These are phyloP conservation scores for Oncorhynchus tshawytscha DNA, from an alignment of 2,113 vertebrate genomes.

Conservation along the genomic window DNA sequence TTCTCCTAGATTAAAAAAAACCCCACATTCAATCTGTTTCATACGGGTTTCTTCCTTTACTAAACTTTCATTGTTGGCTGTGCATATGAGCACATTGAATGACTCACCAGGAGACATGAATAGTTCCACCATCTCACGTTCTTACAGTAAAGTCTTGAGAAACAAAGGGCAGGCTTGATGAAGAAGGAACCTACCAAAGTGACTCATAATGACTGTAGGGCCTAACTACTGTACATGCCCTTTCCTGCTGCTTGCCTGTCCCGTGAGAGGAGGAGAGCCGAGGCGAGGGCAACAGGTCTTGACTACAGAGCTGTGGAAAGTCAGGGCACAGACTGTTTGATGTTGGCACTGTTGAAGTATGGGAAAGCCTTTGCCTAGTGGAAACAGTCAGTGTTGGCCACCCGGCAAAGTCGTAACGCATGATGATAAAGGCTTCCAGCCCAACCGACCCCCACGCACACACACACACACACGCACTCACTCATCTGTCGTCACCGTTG, in stretches of 20 bases:
- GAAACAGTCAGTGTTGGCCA: constrained; percentile 51
- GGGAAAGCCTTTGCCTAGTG: constrained; percentile 39
- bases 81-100: constrained; percentile 15
- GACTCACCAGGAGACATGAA: constrained; percentile 26
- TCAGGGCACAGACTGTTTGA: constrained; percentile 24
- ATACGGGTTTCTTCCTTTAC: constrained; percentile 24
- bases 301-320: neutral
- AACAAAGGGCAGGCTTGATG: constrained; percentile 9
- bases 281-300: neutral
- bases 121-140: neutral
- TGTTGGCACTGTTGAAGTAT: constrained; percentile 23
- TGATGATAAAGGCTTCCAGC: constrained; percentile 60
- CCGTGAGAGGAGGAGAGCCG: no score
- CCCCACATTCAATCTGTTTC: constrained; percentile 48
- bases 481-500: constrained; percentile 58
- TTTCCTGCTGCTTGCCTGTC: no score
- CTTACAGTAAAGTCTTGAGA: constrained; percentile 14
- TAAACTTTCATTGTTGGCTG: constrained; percentile 25
- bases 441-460: constrained; percentile 24
- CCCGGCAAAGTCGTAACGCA: constrained; percentile 47
- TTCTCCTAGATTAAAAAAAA: constrained; percentile 44
- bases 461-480: constrained; percentile 11
- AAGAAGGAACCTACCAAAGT: constrained; percentile 3
- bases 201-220: constrained; percentile 23
- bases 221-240: neutral